Evolutionary conservation across 2,797 vertebrate genomes (phyloP).

Genomic region (Spatula clypeata): DNA sequence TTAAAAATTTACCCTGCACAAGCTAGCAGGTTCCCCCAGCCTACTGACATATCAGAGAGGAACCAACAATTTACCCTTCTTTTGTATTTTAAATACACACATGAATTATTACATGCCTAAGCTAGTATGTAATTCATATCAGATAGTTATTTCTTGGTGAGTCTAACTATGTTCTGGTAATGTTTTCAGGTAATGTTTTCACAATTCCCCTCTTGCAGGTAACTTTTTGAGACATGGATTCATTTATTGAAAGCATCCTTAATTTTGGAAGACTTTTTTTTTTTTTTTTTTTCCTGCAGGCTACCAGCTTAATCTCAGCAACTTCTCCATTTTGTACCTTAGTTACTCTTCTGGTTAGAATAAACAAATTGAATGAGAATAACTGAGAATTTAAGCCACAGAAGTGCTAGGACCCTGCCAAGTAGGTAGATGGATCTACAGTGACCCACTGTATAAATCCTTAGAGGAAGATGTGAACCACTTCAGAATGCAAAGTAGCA

Average conservation of each 20-base stretch:
- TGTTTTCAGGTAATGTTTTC: neutral
- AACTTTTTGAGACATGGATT: neutral
- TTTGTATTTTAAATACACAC: neutral
- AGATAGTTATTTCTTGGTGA: neutral
- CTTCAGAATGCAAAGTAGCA: neutral
- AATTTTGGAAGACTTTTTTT: neutral
- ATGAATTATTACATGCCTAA: neutral
- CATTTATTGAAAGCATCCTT: neutral
- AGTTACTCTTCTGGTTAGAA: neutral
- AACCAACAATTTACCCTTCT: neutral
- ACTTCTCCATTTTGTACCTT: neutral
- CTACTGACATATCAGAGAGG: neutral
- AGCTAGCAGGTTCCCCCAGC: neutral
- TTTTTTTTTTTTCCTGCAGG: neutral
- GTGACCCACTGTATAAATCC: neutral
- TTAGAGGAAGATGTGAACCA: accelerated
- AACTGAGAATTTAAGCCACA: neutral
- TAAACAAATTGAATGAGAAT: neutral
- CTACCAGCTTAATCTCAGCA: neutral
- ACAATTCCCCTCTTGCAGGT: neutral
- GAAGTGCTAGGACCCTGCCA: neutral
- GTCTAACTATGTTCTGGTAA: neutral
- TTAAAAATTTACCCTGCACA: neutral
- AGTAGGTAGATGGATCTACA: neutral
- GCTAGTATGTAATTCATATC: neutral